Evolutionary conservation across 53 echinoderm and acorn worm genomes (phyloP), one percentile per base, ranked within the genome.

Genomic region (Patiria pectinifera): DNA sequence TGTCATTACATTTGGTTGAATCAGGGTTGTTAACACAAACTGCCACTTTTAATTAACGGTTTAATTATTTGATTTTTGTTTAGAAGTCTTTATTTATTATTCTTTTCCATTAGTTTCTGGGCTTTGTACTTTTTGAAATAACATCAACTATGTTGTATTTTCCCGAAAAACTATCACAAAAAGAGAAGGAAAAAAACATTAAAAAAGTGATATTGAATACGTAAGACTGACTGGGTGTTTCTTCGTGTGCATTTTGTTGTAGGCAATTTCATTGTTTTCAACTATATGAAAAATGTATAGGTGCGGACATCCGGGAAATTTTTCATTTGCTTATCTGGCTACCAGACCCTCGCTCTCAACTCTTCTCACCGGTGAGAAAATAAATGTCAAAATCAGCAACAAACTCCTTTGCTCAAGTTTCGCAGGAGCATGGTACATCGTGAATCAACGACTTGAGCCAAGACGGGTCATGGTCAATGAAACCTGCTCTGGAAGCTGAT

Each of bases 81-180:
- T 35, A 35, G 35, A 35, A 35, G 35, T 35, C 35, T 35, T 35
- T 35, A 87, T 87, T 87, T 87, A 87, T 87, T 87, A 87, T 87
- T 87, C 87, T 77, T 87, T 87, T 76, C 87, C 76, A 76, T 87
- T 78, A 87, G 87, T 87, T 87, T 71, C 87, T 87, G 87, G 87
- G 87, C 87, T 87, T 87, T 87, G 78, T 87, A 87, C 77, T 87
- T 84, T 77, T 76, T 53, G 19, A 87, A 87, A 87, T 59, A 87
- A 78, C 76, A 87, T 87, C 59, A 78, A 87, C 87, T 78, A 77
- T 78, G 87, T 87, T 87, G 87, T 87, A 87, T 87, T 87, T 87
- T 87, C 78, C 87, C 87, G 87, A 87, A 78, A 87, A 82, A 82
- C 82, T 58, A 58, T 82, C 53, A 58, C 53, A 59, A 82, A 53